These are phyloP conservation scores for Gavialis gangeticus DNA, from an alignment of 2,113 vertebrate genomes.

Conservation along the genomic window DNA sequence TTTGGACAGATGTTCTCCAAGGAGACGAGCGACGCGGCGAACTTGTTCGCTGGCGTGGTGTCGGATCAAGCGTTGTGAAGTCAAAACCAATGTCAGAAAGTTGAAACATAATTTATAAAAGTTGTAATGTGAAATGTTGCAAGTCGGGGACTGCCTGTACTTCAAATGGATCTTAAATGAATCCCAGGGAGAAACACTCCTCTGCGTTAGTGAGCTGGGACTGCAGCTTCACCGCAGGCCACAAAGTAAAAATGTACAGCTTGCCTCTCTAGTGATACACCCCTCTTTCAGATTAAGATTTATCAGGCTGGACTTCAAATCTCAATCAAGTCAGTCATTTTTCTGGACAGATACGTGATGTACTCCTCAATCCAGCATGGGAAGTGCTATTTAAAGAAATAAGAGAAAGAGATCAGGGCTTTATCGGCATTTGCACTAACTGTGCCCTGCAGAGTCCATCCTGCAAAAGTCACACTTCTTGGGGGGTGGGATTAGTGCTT, in stretches of 20 bases:
- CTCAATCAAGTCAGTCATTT: not conserved
- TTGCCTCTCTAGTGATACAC: not conserved
- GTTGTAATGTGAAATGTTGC: too few relatives aligned
- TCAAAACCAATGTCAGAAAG: too few relatives aligned
- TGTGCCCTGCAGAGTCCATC: not conserved
- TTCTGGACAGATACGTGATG: not conserved
- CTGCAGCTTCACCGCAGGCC: not conserved
- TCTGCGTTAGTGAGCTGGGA: conserved; percentile 32
- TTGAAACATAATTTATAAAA: too few relatives aligned
- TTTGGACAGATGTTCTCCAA: too few relatives aligned
- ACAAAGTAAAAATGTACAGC: not conserved
- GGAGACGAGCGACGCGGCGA: too few relatives aligned
- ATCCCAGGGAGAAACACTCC: conserved; percentile 46
- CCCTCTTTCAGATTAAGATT: not conserved
- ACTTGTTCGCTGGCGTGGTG: too few relatives aligned
- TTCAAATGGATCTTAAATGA: conserved; percentile 39
- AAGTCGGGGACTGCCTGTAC: accelerated
- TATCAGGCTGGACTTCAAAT: not conserved
- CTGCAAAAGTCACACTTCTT: too few relatives aligned
- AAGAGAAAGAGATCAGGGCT: not conserved
- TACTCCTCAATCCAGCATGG: not conserved
- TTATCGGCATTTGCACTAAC: not conserved
- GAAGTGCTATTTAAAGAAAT: not conserved
- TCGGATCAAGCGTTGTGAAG: too few relatives aligned
- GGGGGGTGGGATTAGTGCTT: not conserved